phyloP scores from a whole-genome alignment of 2,888 invertebrate genomes.

The Pilophorus perplexus region DNA sequence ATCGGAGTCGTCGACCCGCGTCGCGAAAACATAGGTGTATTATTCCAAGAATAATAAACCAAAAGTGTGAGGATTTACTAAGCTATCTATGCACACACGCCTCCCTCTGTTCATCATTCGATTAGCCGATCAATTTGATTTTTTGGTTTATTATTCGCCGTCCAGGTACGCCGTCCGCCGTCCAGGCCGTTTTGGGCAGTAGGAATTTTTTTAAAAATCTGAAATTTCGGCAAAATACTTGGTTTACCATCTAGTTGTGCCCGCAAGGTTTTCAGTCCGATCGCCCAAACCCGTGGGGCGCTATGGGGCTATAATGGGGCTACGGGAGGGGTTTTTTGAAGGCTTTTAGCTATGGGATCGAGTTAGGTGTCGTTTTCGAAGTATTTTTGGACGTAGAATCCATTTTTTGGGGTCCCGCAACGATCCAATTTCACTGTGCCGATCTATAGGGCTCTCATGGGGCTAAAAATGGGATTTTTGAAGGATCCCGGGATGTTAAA shows the following conservation, averaged over 20 bases:
- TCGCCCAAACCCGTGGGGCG: background rate
- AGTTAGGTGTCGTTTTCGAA: background rate
- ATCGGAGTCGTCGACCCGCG: no score
- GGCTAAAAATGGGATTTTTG: no score
- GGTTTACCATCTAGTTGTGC: background rate
- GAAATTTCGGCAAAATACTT: background rate
- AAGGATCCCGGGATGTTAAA: no score
- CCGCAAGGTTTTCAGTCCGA: no score
- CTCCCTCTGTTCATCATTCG: no score
- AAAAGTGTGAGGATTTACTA: no score
- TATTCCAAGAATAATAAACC: no score
- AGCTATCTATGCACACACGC: no score
- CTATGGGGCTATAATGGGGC: background rate
- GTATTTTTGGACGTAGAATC: background rate
- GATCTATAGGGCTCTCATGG: no score
- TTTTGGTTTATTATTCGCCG: no score
- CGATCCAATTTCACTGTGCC: background rate
- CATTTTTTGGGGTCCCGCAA: background rate
- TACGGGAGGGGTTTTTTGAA: background rate
- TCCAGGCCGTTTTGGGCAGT: background rate
- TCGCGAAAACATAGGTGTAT: no score
- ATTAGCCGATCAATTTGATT: no score
- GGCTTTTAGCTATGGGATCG: background rate
- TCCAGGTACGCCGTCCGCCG: background rate
- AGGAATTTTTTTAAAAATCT: background rate